A percentile compares a stretch with the other conserved stretches of the same genome.
Evolutionary conservation across 35 echinoderm and acorn worm species (phyloP).

Genomic region (Ophiothrix spiculata): DNA sequence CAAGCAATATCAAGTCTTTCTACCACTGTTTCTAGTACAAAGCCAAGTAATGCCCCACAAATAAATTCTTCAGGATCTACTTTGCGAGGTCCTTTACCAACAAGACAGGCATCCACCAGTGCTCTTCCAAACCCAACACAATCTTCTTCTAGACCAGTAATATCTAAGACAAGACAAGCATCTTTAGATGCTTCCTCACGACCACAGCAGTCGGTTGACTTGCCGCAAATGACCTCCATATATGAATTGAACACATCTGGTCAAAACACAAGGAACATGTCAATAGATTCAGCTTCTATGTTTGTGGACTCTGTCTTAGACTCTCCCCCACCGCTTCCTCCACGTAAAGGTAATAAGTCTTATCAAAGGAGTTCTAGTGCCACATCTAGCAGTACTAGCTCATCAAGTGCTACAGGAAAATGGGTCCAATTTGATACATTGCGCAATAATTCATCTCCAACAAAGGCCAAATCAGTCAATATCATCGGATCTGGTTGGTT

Average conservation of each 20-base stretch:
- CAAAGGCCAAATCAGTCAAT: neutral
- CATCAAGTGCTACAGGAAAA: neutral
- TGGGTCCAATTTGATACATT: conserved; percentile 41
- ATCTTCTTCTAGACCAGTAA: neutral
- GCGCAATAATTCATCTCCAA: conserved; percentile 7
- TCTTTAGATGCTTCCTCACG: conserved; percentile 1
- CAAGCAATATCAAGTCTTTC: conserved; percentile 12
- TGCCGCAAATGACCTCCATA: neutral
- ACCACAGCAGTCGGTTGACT: neutral
- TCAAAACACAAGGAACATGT: neutral
- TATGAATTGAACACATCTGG: neutral
- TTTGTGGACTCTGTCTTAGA: neutral
- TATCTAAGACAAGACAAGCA: conserved; percentile 10
- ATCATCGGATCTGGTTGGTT: conserved; percentile 51
- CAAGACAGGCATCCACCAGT: conserved; percentile 11
- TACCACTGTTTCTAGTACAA: neutral
- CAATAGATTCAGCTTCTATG: neutral
- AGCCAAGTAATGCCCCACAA: neutral
- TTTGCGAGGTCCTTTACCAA: conserved; percentile 14
- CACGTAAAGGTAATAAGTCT: conserved; percentile 11
- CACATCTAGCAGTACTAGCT: conserved; percentile 8
- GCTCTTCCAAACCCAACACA: neutral
- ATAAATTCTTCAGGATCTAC: neutral
- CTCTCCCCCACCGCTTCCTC: conserved; percentile 13
- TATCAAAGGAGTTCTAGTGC: neutral